These are phyloP conservation scores for Pocota personata DNA, from an alignment of 2,888 invertebrate species.

Conservation along the genomic window DNA sequence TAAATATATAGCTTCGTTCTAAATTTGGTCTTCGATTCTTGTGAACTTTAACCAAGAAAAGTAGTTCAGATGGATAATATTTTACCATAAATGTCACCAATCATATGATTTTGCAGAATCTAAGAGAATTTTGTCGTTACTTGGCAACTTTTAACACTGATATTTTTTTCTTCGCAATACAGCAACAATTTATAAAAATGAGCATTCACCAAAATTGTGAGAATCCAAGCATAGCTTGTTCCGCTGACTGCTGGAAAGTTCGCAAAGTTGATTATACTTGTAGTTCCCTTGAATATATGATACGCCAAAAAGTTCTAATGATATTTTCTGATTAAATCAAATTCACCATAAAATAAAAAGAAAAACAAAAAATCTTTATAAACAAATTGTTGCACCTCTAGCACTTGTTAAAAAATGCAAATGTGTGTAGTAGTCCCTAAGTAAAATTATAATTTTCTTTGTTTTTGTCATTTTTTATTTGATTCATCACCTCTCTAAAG, in stretches of 20 bases:
- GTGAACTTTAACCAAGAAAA: neutral
- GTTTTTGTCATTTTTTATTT: neutral
- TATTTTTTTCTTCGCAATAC: no score
- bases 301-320: no score
- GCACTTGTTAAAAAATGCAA: conserved; percentile 72
- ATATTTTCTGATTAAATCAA: neutral
- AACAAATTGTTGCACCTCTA: conserved; percentile 42
- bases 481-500: neutral
- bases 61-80: neutral
- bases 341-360: neutral
- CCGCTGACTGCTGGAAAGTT: no score
- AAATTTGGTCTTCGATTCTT: neutral
- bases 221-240: no score
- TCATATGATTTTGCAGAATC: no score
- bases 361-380: conserved; percentile 22
- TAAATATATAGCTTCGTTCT: neutral
- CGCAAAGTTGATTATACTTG: no score
- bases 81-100: neutral
- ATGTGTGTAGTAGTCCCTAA: conserved; percentile 38
- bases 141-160: no score
- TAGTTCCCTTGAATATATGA: no score
- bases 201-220: no score
- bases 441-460: neutral
- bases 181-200: no score
- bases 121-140: no score